Percentiles rank a stretch among this genome's conserved stretches.
Conservation (phyloP, 2,797 vertebrate genomes). For the Vireo griseus region DNA sequence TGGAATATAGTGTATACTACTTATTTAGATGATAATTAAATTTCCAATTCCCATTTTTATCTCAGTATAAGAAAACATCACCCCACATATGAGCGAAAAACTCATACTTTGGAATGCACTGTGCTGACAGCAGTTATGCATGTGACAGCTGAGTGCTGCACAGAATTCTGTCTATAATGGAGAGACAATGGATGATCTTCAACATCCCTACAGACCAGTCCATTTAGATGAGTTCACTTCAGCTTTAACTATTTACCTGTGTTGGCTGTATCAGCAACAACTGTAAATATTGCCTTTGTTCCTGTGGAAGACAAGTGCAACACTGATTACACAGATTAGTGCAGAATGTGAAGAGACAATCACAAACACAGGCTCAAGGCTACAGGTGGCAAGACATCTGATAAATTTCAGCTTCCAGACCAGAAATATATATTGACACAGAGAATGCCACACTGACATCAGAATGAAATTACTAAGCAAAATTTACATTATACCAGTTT, state of each 20-base stretch:
- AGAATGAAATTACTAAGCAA: background rate
- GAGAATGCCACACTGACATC: background rate
- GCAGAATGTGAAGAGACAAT: background rate
- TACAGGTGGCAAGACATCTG: background rate
- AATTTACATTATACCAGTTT: background rate
- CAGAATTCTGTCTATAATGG: background rate
- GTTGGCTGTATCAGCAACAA: background rate
- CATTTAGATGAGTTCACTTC: background rate
- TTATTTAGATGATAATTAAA: background rate
- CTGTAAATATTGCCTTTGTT: background rate
- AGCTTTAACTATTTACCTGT: background rate
- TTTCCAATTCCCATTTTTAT: background rate
- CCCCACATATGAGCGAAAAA: background rate
- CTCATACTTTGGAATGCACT: background rate
- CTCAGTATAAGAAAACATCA: background rate
- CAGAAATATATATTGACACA: background rate
- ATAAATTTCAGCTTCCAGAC: background rate
- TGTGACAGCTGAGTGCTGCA: rapidly evolving
- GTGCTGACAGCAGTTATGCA: background rate
- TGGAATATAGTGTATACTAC: background rate
- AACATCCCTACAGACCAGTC: background rate
- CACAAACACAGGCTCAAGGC: background rate
- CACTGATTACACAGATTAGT: background rate
- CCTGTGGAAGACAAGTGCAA: background rate
- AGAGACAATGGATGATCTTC: background rate